phyloP scores from a whole-genome alignment of 2,888 invertebrate species.

The Tetragonula carbonaria region DNA sequence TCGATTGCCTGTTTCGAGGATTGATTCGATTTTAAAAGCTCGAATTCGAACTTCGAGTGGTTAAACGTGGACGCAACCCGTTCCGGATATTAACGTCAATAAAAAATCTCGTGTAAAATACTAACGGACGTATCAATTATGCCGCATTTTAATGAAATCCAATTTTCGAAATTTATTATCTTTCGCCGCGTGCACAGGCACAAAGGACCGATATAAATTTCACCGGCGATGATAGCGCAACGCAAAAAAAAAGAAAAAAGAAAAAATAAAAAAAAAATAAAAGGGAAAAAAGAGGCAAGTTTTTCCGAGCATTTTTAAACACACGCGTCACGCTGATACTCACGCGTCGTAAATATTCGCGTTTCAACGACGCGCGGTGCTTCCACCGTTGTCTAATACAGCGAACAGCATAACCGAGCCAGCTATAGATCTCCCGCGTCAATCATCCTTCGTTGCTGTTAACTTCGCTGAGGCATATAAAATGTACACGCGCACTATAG shows the following conservation, averaged over 20 bases:
- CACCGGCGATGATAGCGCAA: slow-evolving; percentile 21
- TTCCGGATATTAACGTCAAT: background rate
- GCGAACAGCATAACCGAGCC: too few relatives aligned
- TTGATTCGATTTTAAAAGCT: background rate
- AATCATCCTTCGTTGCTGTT: too few relatives aligned
- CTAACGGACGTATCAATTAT: slow-evolving; percentile 8
- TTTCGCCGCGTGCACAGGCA: background rate
- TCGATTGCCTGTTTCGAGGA: background rate
- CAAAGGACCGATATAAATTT: slow-evolving; percentile 39
- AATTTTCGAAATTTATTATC: slow-evolving; percentile 37
- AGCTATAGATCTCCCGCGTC: too few relatives aligned
- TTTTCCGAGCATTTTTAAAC: slow-evolving; percentile 23
- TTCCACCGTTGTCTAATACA: slow-evolving; percentile 21
- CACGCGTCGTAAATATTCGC: slow-evolving; percentile 35
- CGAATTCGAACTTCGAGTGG: background rate
- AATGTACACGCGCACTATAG: too few relatives aligned
- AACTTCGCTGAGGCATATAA: too few relatives aligned
- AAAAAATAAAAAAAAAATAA: too few relatives aligned
- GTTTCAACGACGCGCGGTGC: slow-evolving; percentile 35
- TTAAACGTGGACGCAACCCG: background rate
- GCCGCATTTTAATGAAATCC: too few relatives aligned
- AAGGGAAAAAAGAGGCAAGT: slow-evolving; percentile 19
- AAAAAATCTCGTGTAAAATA: background rate
- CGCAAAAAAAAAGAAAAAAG: too few relatives aligned
- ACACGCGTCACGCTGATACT: slow-evolving; percentile 26